phyloP scores from a whole-genome alignment of 2,797 vertebrate species.

The Kryptolebias ocellatus region DNA sequence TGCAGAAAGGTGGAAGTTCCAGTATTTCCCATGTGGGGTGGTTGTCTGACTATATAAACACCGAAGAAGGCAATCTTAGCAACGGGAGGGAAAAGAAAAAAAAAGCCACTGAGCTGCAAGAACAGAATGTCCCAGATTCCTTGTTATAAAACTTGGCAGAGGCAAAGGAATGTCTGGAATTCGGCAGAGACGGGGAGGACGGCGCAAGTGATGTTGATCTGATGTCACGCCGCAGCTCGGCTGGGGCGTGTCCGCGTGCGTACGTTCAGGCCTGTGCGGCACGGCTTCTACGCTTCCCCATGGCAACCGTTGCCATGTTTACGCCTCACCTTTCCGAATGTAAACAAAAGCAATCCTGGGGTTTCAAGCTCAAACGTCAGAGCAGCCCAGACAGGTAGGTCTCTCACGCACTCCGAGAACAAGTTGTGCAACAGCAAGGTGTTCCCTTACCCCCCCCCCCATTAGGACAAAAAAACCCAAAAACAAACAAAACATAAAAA shows the following conservation, averaged over 20 bases:
- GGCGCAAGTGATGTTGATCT: constrained; percentile 19
- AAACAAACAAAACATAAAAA: constrained; percentile 4
- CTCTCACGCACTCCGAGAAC: constrained; percentile 30
- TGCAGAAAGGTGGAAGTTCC: constrained; percentile 68
- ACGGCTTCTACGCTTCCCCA: constrained; percentile 20
- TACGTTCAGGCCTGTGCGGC: constrained; percentile 4
- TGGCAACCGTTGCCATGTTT: constrained; percentile 77
- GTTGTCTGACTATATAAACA: constrained; percentile 34
- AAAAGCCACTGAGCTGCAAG: constrained; percentile 19
- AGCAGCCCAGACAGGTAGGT: constrained; percentile 31
- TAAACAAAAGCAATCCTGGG: constrained; percentile 62
- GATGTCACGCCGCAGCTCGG: constrained; percentile 42
- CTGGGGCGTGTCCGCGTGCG: constrained; percentile 17
- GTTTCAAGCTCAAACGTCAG: constrained; percentile 62
- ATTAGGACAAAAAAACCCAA: not conserved
- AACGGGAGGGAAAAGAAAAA: constrained; percentile 1
- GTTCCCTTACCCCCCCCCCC: constrained; percentile 38
- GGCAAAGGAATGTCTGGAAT: constrained; percentile 59
- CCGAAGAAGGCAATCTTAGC: constrained; percentile 8
- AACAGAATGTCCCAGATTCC: constrained; percentile 54
- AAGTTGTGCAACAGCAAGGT: constrained; percentile 38
- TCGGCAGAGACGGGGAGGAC: constrained; percentile 1
- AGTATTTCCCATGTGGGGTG: constrained; percentile 42
- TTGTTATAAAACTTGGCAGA: constrained; percentile 30
- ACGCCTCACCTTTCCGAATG: constrained; percentile 34